Conservation (phyloP, 2,797 vertebrate genomes). For the Sebastes itinus region DNA sequence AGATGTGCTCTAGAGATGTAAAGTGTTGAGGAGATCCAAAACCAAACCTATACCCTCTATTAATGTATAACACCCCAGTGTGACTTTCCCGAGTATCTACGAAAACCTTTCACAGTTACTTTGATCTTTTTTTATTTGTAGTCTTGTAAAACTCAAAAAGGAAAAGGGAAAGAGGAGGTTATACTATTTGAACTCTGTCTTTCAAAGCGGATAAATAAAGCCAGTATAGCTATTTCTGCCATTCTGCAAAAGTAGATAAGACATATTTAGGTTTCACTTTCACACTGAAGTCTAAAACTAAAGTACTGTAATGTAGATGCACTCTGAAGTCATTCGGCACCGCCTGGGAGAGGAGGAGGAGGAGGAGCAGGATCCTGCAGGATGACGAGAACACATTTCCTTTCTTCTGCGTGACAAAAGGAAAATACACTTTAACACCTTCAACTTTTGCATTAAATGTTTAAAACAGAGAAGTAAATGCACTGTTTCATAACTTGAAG, state of each 20-base stretch:
- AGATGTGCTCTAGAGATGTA: conserved; percentile 61
- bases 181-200: conserved; percentile 58
- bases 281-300: conserved; percentile 45
- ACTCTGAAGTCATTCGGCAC: conserved; percentile 30
- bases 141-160: conserved; percentile 78
- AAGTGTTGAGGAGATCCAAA: conserved; percentile 72
- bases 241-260: conserved; percentile 27
- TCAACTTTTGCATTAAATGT: conserved; percentile 31
- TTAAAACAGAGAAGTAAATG: conserved; percentile 44
- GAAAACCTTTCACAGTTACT: conserved; percentile 76
- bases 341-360: conserved; percentile 17
- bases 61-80: conserved; percentile 78
- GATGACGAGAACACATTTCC: conserved; percentile 36
- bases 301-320: conserved; percentile 36
- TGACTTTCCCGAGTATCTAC: conserved; percentile 79
- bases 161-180: conserved; percentile 48
- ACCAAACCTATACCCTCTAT: conserved; percentile 69
- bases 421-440: conserved; percentile 29
- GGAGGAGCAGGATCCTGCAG: conserved; percentile 30
- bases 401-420: conserved; percentile 40
- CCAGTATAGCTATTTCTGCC: conserved; percentile 27
- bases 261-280: conserved; percentile 35
- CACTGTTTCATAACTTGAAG: conserved; percentile 57
- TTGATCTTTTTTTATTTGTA: conserved; percentile 82
- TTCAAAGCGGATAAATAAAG: conserved; percentile 61